Percentiles rank a stretch among this genome's conserved stretches.
Conservation (phyloP, 2,797 vertebrate genomes). For the Acipenser oxyrinchus region DNA sequence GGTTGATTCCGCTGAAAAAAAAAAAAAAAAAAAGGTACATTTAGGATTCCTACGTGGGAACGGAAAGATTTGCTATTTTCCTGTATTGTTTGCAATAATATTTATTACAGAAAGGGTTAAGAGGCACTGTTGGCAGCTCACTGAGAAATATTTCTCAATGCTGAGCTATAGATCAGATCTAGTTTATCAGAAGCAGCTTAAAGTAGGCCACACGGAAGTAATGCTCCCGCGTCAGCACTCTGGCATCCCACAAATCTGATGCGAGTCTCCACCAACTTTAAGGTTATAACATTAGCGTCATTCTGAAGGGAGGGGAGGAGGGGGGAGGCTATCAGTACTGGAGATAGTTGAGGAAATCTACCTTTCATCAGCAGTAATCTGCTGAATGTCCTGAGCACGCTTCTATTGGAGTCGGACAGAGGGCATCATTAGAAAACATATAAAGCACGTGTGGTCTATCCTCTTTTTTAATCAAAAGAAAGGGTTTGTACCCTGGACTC, state of each 20-base stretch:
- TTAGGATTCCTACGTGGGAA: too few relatives aligned
- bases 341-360: constrained; percentile 51
- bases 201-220: constrained; percentile 65
- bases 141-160: constrained; percentile 28
- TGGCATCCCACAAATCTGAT: constrained; percentile 38
- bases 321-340: constrained; percentile 10
- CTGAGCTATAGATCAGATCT: constrained; percentile 34
- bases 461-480: too few relatives aligned
- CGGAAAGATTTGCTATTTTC: too few relatives aligned
- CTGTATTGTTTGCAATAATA: too few relatives aligned
- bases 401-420: constrained; percentile 24
- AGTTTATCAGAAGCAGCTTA: constrained; percentile 30
- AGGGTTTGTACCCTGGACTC: too few relatives aligned
- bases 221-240: constrained; percentile 37
- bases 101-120: too few relatives aligned
- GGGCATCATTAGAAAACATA: constrained; percentile 28
- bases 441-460: too few relatives aligned
- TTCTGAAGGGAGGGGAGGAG: constrained; percentile 34
- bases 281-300: too few relatives aligned
- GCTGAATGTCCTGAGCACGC: not conserved
- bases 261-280: constrained; percentile 34
- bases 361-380: constrained; percentile 34
- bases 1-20: too few relatives aligned
- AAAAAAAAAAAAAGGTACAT: too few relatives aligned
- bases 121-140: too few relatives aligned